Percentiles rank a stretch among this genome's conserved stretches.
Evolutionary conservation across 1,140 invertebrate genomes (phyloP).

Genomic region (Pentalonia nigronervosa): DNA sequence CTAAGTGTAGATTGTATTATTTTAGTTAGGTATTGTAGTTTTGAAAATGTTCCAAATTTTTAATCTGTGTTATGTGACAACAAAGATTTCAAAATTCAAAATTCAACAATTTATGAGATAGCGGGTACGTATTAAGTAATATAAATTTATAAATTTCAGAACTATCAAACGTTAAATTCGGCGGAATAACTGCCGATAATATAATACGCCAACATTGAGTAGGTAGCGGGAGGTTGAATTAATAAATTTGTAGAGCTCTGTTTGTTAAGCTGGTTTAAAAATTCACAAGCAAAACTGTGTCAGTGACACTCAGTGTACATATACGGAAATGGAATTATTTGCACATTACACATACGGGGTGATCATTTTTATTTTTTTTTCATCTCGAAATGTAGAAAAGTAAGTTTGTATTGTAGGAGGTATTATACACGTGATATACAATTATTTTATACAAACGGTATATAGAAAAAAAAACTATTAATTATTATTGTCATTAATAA

Average conservation of each 20-base stretch:
- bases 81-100: neutral
- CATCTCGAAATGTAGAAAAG: neutral
- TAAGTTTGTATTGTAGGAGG: too few species aligned
- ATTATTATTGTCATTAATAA: too few species aligned
- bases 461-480: too few species aligned
- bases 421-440: too few species aligned
- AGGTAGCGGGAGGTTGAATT: neutral
- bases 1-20: neutral
- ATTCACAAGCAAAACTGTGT: neutral
- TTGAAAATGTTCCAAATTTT: neutral
- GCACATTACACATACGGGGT: too few species aligned
- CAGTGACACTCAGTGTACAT: neutral
- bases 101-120: neutral
- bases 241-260: neutral
- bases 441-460: too few species aligned
- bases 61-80: neutral
- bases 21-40: neutral
- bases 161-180: neutral
- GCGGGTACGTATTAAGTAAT: neutral
- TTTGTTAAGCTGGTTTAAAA: neutral
- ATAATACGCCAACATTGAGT: neutral
- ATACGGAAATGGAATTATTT: neutral
- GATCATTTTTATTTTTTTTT: neutral
- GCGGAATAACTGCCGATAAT: neutral
- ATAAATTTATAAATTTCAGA: neutral